phyloP scores from a whole-genome alignment of 2,888 invertebrate species.

The Spilosoma lubricipeda region DNA sequence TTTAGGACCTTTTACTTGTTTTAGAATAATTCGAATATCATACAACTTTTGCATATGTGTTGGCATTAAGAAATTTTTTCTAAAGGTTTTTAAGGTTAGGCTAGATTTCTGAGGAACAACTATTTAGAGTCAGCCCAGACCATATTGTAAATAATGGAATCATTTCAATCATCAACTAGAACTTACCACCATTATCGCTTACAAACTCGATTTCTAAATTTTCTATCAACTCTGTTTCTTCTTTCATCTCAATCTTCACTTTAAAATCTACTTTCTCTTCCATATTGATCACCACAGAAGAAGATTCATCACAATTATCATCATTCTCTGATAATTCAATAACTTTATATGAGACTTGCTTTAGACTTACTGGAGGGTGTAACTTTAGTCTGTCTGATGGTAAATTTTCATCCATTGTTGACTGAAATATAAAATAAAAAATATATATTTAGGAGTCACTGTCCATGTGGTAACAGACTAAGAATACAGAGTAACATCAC shows the following conservation, averaged over 20 bases:
- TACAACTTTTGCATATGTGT: too few relatives aligned
- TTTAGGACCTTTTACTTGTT: slow-evolving; percentile 46
- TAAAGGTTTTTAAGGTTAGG: too few relatives aligned
- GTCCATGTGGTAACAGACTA: too few relatives aligned
- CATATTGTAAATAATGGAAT: too few relatives aligned
- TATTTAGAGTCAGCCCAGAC: too few relatives aligned
- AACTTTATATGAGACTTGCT: slow-evolving; percentile 37
- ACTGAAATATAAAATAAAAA: slow-evolving; percentile 42
- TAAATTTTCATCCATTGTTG: slow-evolving; percentile 51
- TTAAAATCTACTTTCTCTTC: slow-evolving; percentile 29
- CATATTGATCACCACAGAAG: slow-evolving; percentile 32
- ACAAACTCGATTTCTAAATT: slow-evolving; percentile 58
- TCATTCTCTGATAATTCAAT: slow-evolving; percentile 48
- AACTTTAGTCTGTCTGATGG: slow-evolving; percentile 45
- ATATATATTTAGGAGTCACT: neutral
- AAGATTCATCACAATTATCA: slow-evolving; percentile 41
- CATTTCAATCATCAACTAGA: too few relatives aligned
- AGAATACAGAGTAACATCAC: too few relatives aligned
- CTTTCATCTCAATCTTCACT: slow-evolving; percentile 67
- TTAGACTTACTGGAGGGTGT: slow-evolving; percentile 51
- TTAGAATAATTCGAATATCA: neutral
- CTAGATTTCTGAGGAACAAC: too few relatives aligned
- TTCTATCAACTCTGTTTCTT: slow-evolving; percentile 54
- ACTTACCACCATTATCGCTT: slow-evolving; percentile 59
- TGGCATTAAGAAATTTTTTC: too few relatives aligned